Percentiles rank a stretch among this genome's conserved stretches.
phyloP scores from a whole-genome alignment of 53 echinoderm and acorn worm species.

The Luidia sarsii region DNA sequence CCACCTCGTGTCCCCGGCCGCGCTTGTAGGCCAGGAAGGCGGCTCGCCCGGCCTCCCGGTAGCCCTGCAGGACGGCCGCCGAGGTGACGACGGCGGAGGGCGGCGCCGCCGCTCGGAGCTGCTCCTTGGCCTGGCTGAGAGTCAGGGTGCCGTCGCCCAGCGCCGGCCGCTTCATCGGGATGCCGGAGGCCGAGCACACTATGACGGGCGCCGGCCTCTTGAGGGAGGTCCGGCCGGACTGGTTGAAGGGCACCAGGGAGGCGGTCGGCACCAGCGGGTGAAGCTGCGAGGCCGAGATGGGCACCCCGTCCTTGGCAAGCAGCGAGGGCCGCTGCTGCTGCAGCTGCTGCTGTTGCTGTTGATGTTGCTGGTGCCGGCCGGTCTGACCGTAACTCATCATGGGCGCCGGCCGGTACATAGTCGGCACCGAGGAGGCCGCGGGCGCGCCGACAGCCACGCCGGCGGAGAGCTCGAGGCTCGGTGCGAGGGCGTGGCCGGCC shows the following conservation, averaged over 20 bases:
- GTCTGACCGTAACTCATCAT: constrained; percentile 40
- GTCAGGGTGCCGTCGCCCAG: background rate
- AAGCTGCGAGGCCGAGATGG: background rate
- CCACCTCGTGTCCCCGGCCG: constrained; percentile 2
- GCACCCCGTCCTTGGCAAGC: background rate
- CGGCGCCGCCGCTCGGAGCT: background rate
- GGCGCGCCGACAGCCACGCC: constrained; percentile 1
- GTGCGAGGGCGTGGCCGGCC: background rate
- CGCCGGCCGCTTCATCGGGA: constrained; percentile 22
- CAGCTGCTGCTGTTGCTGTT: background rate
- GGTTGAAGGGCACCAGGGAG: constrained; percentile 9
- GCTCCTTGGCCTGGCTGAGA: background rate
- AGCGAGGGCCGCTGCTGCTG: background rate
- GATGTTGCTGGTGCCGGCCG: background rate
- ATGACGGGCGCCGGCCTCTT: constrained; percentile 21
- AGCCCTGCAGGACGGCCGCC: background rate
- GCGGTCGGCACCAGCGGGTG: constrained; percentile 9
- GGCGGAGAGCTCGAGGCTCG: background rate
- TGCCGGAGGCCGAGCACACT: background rate
- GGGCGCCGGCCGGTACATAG: constrained; percentile 36
- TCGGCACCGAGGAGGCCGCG: constrained; percentile 4
- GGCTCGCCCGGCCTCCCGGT: background rate
- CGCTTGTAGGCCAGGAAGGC: constrained; percentile 12
- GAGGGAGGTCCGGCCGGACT: constrained; percentile 11
- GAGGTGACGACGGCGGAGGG: constrained; percentile 40